Evolutionary conservation across 2,888 invertebrate species (phyloP), one percentile per base, ranked within the genome.

Genomic region (Geophilus truncorum): DNA sequence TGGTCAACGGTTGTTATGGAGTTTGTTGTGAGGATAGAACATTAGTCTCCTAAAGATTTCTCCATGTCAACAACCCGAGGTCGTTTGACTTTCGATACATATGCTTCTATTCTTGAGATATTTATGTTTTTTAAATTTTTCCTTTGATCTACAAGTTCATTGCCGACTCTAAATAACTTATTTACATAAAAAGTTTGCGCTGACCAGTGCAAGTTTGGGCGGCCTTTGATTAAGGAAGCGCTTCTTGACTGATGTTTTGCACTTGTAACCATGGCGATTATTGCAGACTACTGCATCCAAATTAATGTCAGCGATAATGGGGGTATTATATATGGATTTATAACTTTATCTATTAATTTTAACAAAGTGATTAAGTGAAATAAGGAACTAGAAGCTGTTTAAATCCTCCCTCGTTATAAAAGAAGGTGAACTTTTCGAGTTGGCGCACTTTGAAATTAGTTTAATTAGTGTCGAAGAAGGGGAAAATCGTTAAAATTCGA

Each of bases 1-100:
- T 70, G 70, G 70, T 70, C 70, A 70, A 70, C 70, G 70, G 70
- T 70, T 70, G 70, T 70, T 70, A 70, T 70, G 70, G 70, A 70
- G 70, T 70, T 70, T 70, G 70, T 70, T 70, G 70, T 70, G 70
- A 70, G 28, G 70, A 70, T 70, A 70, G 70, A 70, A 70, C 70
- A 70, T 70, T 70, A 70, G 70, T 70, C 70, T 70, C 25, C 28
- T 70, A 70, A 70, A 70, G 70, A 70, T 70, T 70, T 70, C 70
- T 70, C 3, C 70, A 23, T 70, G 70, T 70, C 70, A 70, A 70
- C 70, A 70, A 70, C 70, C 70, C 70, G 70, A 70, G 70, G 70
- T 70, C 70, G 28, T 70, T 70, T 70, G 70, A 70, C 70, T 70
- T 70, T 0, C 70, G 23, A 62, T 25, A 62, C 6, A 62, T 45